Percentiles rank a stretch among this genome's conserved stretches.
Conservation (phyloP, 1,140 invertebrate genomes). For the Drosophila serrata region DNA sequence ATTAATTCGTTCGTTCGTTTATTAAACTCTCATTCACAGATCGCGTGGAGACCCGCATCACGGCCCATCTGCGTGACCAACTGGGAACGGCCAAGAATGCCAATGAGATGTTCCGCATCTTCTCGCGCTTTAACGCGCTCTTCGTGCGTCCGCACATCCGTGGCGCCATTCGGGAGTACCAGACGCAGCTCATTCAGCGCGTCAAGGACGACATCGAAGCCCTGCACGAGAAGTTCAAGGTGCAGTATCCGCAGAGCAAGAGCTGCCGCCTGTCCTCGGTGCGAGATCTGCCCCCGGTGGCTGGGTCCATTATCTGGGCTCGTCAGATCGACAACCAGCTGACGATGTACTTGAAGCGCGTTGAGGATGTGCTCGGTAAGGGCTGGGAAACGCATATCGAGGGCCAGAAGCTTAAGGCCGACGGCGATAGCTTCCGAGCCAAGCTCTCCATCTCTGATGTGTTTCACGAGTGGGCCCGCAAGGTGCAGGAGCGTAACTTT, state of each 20-base stretch:
- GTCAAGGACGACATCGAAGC: slow-evolving; percentile 99
- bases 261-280: slow-evolving; percentile 95
- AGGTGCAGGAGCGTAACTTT: slow-evolving; percentile 97
- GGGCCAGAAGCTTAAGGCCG: slow-evolving; percentile 98
- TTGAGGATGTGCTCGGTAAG: slow-evolving; percentile 99
- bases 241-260: slow-evolving; percentile 97
- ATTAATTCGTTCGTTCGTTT: background rate
- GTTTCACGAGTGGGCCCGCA: slow-evolving; percentile 98
- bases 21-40: slow-evolving; percentile 85
- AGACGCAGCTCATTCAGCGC: slow-evolving; percentile 99
- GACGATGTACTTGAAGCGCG: slow-evolving; percentile 97
- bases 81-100: slow-evolving; percentile 99
- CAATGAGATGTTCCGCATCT: slow-evolving; percentile 99
- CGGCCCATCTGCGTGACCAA: slow-evolving; percentile 97
- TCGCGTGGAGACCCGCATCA: slow-evolving; percentile 98
- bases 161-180: slow-evolving; percentile 99
- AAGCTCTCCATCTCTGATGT: slow-evolving; percentile 98
- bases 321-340: slow-evolving; percentile 99
- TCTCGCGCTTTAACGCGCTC: slow-evolving; percentile 98
- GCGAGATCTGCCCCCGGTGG: slow-evolving; percentile 97
- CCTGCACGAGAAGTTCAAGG: slow-evolving; percentile 99
- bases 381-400: slow-evolving; percentile 99
- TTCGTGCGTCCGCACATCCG: slow-evolving; percentile 99
- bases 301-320: slow-evolving; percentile 99
- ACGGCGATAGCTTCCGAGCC: slow-evolving; percentile 98